Evolutionary conservation across 2,113 vertebrate genomes (phyloP).

Genomic region (Dicerorhinus sumatrensis): DNA sequence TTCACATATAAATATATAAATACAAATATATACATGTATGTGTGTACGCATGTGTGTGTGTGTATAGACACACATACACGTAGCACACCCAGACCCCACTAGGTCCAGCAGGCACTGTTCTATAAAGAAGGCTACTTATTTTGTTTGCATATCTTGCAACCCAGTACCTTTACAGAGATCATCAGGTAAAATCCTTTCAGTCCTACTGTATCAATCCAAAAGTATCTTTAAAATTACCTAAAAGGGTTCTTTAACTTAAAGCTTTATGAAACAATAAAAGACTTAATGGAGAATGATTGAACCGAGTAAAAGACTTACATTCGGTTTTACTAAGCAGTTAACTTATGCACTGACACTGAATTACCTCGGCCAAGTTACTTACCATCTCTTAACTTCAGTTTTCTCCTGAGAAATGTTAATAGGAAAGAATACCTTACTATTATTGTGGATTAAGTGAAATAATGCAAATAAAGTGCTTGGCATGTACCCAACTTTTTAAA

Average conservation of each 20-base stretch:
- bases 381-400: slow-evolving; percentile 24
- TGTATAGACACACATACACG: neutral
- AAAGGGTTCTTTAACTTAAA: neutral
- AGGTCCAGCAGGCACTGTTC: neutral
- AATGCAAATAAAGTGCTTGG: neutral
- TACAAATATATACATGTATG: neutral
- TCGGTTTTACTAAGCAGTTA: slow-evolving; percentile 10
- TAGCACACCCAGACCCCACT: neutral
- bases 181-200: slow-evolving; percentile 6
- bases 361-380: slow-evolving; percentile 9
- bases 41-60: neutral
- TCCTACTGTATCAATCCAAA: neutral
- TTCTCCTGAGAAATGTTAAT: neutral
- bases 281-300: neutral
- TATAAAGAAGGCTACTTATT: neutral
- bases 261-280: slow-evolving; percentile 3
- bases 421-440: neutral
- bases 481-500: neutral
- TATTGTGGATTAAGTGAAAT: neutral
- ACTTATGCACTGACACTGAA: neutral
- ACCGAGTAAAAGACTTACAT: neutral
- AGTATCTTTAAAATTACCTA: neutral
- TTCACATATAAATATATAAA: neutral
- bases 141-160: neutral
- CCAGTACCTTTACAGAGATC: neutral